Evolutionary conservation across 2,797 vertebrate species (phyloP).

Genomic region (Squalus acanthias): DNA sequence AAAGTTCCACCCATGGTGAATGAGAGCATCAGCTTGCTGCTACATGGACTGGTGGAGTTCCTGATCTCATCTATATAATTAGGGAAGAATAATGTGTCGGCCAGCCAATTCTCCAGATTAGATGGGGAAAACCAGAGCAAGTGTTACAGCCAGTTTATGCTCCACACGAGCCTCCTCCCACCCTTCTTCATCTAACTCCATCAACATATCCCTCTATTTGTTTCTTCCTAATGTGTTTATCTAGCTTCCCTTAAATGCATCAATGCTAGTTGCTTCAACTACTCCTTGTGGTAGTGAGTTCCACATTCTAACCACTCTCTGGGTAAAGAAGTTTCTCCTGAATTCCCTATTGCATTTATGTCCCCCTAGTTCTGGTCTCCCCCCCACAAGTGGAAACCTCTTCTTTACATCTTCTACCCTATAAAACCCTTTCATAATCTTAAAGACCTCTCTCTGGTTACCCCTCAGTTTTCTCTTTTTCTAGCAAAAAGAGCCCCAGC

Average conservation of each 20-base stretch:
- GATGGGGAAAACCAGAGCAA: neutral
- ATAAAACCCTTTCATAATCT: no score
- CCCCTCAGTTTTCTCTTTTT: no score
- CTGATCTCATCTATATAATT: neutral
- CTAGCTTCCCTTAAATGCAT: neutral
- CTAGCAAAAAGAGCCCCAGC: neutral
- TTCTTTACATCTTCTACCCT: neutral
- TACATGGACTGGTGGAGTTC: neutral
- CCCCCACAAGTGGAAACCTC: neutral
- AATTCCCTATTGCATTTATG: neutral
- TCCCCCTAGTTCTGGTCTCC: neutral
- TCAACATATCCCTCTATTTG: neutral
- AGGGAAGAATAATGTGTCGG: neutral
- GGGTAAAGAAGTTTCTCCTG: neutral
- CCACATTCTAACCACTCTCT: no score
- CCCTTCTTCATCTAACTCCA: neutral
- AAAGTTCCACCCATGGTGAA: neutral
- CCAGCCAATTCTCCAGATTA: neutral
- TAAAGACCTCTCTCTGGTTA: no score
- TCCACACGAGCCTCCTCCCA: neutral
- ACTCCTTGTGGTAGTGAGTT: neutral
- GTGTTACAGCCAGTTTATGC: neutral
- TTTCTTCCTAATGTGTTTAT: neutral
- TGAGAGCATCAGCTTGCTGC: neutral
- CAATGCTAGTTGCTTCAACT: neutral